Evolutionary conservation across 2,113 vertebrate species (phyloP), one percentile per base, ranked within the genome.

Genomic region (Chrysemys picta): DNA sequence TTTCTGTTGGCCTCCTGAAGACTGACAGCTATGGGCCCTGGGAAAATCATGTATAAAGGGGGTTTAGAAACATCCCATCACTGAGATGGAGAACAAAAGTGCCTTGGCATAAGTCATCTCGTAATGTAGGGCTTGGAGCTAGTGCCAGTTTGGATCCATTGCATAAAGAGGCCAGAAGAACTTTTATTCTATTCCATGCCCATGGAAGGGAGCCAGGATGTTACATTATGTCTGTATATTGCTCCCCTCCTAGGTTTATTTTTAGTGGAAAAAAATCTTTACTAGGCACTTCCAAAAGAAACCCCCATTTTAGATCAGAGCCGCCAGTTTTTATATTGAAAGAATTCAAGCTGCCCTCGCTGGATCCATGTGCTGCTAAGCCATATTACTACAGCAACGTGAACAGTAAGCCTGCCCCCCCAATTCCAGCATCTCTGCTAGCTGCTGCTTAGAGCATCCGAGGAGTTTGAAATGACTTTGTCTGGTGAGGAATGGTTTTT

Each of bases 341-440:
- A 84, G 69, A 21, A 4, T 52, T 69, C 65, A 5, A 69, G 65
- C 31, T 21, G 65, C 17, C 17, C 21, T 69, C 4, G 1, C 8
- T 69, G 65, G 29, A 24, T 25, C 0, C 0, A 57, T 57, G 12
- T 2, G 0, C 59, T 31, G 1, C 52, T 10, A 79, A 54, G 16
- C 79, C 4, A 80, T 54, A 1, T 38, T 56, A 47, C 1, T 11
- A 29, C 31, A 85, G 78, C 52, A 29, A 59, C 6, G 4, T 2
- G 11, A 25, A 8, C 53, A 29, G 19, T 17, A 50, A 27, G 78
- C 54, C 65, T 21, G 3, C 22, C 11, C 59, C 62, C 42, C 6
- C 12, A 52, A 2, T 27, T 24, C 25, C 59, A 29, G 3, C 13
- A 49, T 14, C 29, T 21, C 19, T 53, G 24, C 29, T 65, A 56